Evolutionary conservation across 2,888 invertebrate species (phyloP).

Genomic region (Ypsolopha sequella): DNA sequence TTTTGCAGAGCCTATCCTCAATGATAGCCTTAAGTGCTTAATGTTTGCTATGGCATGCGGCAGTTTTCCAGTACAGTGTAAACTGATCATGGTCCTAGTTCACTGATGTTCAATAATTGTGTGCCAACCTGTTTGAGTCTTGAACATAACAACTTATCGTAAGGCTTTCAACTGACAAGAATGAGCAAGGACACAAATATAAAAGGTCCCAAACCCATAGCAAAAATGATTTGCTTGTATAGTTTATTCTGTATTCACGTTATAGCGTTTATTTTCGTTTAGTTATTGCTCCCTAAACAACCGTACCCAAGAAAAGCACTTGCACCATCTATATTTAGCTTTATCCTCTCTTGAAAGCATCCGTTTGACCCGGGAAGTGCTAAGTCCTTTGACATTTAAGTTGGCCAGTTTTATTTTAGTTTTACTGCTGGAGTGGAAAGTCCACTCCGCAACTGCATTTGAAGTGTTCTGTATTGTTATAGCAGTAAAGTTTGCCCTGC

Average conservation of each 20-base stretch:
- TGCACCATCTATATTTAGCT: not conserved
- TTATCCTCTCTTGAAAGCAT: not conserved
- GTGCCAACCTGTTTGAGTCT: no score
- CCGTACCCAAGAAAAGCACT: not conserved
- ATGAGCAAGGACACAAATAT: no score
- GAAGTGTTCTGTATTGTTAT: conserved; percentile 20
- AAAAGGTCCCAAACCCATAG: not conserved
- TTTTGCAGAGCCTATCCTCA: no score
- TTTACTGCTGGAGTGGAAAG: not conserved
- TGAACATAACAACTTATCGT: no score
- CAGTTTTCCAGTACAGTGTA: no score
- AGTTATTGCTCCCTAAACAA: not conserved
- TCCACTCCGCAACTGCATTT: conserved; percentile 12
- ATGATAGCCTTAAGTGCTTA: no score
- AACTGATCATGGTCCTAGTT: no score
- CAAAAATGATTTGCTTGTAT: not conserved
- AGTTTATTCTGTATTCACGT: not conserved
- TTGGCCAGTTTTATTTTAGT: not conserved
- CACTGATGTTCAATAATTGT: no score
- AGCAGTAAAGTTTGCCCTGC: conserved; percentile 17
- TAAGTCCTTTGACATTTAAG: not conserved
- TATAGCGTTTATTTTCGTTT: not conserved
- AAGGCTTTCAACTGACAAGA: no score
- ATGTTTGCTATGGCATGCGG: no score
- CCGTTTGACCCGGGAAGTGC: conserved; percentile 1